Evolutionary conservation across 2,888 invertebrate species (phyloP).

Genomic region (Melanostoma mellinum): DNA sequence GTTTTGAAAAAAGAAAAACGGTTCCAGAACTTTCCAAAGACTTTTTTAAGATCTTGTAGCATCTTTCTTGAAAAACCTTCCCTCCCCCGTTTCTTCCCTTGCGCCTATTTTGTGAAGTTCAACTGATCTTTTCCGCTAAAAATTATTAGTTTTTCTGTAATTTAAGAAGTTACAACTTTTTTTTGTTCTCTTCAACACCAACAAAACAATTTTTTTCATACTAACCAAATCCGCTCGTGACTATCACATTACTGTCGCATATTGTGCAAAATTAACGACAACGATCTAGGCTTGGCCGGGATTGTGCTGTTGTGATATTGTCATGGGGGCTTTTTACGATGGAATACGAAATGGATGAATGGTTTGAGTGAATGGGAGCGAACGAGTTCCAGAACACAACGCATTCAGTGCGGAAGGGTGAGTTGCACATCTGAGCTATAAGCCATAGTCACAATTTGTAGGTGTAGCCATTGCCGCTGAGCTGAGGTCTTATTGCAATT

Average conservation of each 20-base stretch:
- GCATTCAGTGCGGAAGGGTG: conserved; percentile 48
- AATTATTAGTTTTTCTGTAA: too few species aligned
- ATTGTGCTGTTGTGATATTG: conserved; percentile 53
- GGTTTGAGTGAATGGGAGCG: conserved; percentile 67
- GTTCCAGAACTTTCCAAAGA: too few species aligned
- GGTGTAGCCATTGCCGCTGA: neutral
- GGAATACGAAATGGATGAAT: conserved; percentile 63
- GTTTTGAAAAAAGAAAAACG: neutral
- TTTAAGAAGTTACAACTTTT: too few species aligned
- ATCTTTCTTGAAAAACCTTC: too few species aligned
- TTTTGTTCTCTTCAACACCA: too few species aligned
- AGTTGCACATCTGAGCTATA: neutral
- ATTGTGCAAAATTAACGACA: conserved; percentile 59
- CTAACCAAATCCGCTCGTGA: conserved; percentile 35
- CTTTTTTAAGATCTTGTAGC: too few species aligned
- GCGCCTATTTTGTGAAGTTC: neutral
- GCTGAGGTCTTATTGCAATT: neutral
- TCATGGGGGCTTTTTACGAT: conserved; percentile 47
- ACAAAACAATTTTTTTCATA: neutral
- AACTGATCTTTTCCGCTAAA: too few species aligned
- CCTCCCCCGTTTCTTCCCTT: neutral
- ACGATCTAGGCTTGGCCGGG: conserved; percentile 66
- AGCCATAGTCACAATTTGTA: neutral
- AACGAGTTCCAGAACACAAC: conserved; percentile 40
- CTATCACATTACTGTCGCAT: conserved; percentile 51